Conservation (phyloP, 2,797 vertebrate species). For the Todus mexicanus region DNA sequence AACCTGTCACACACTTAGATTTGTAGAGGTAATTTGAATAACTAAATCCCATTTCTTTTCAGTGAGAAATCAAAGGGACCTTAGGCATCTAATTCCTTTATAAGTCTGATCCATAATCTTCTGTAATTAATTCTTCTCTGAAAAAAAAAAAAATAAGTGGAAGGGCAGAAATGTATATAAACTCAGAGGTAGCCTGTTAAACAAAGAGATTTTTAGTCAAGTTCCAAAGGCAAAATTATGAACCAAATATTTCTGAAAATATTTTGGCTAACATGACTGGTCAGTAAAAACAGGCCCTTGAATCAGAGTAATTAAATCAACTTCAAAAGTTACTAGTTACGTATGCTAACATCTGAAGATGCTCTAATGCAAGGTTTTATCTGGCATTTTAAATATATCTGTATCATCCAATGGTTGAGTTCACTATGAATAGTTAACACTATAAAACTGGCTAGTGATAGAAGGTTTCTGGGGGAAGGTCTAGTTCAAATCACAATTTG, state of each 20-base stretch:
- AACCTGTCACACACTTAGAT: not conserved
- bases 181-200: not conserved
- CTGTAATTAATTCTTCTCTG: not conserved
- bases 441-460: not conserved
- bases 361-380: not conserved
- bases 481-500: not conserved
- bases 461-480: not conserved
- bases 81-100: not conserved
- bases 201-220: not conserved
- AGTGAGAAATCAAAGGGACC: slow-evolving; percentile 12
- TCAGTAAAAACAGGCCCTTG: not conserved
- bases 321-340: not conserved
- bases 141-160: not conserved
- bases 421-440: not conserved
- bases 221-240: not conserved
- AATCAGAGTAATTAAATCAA: not conserved
- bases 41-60: not conserved
- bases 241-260: not conserved
- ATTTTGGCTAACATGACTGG: not conserved
- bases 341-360: not conserved
- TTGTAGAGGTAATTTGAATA: not conserved
- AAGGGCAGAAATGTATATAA: not conserved
- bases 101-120: slow-evolving; percentile 1
- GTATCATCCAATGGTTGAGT: not conserved
- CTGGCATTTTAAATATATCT: not conserved